Evolutionary conservation across 2,797 vertebrate genomes (phyloP).

Genomic region (Gymnothorax javanicus): DNA sequence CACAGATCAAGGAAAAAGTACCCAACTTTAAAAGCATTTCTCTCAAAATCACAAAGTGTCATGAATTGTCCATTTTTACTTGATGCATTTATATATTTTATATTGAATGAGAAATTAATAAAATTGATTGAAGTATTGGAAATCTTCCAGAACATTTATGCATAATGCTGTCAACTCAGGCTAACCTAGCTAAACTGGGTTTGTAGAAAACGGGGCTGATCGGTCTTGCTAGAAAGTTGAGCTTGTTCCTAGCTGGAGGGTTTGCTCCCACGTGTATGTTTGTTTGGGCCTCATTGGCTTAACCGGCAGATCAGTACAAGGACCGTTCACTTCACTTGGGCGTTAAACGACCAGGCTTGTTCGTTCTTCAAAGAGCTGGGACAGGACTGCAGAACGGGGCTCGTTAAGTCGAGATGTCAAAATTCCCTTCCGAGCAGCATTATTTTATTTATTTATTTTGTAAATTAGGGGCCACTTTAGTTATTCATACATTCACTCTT

Average conservation of each 20-base stretch:
- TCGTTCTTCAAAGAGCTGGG: background rate
- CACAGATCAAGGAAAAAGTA: no score
- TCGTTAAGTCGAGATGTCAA: background rate
- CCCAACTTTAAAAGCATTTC: no score
- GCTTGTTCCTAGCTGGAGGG: background rate
- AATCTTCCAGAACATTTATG: no score
- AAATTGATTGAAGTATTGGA: no score
- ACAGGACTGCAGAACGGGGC: background rate
- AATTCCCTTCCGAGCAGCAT: background rate
- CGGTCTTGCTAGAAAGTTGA: background rate
- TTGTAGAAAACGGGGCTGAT: background rate
- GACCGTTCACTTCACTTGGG: background rate
- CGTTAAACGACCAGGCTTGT: background rate
- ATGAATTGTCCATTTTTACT: no score
- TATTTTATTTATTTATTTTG: constrained; percentile 12
- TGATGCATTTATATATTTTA: no score
- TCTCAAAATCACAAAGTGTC: no score
- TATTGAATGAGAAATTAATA: no score
- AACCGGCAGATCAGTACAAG: background rate
- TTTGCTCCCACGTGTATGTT: background rate
- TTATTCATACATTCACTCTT: constrained; percentile 8
- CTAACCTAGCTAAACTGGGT: no score
- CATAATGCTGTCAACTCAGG: no score
- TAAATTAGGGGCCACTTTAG: background rate
- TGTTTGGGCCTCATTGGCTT: background rate